Conservation (phyloP, 1,140 invertebrate genomes). For the Pantala flavescens region DNA sequence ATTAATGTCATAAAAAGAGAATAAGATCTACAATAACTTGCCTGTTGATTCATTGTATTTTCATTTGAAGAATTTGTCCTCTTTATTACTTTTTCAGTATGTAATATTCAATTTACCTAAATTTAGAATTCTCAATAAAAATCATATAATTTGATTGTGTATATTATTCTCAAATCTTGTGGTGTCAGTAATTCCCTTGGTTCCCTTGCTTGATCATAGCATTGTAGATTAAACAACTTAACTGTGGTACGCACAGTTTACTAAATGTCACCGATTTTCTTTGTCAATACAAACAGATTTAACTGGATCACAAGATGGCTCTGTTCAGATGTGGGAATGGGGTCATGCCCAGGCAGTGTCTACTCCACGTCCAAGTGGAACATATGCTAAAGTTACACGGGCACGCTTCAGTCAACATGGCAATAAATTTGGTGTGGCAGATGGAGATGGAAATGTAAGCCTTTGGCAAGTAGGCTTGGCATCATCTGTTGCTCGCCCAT, state of each 20-base stretch:
- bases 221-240: no score
- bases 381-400: slow-evolving; percentile 91
- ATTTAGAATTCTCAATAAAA: not conserved
- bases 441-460: slow-evolving; percentile 82
- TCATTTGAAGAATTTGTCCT: no score
- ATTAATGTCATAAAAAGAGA: no score
- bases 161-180: no score
- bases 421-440: slow-evolving; percentile 95
- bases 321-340: slow-evolving; percentile 97
- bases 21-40: no score
- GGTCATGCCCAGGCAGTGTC: slow-evolving; percentile 82
- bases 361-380: slow-evolving; percentile 76
- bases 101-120: slow-evolving; percentile 23
- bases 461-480: slow-evolving; percentile 81
- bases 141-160: not conserved
- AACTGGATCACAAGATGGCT: slow-evolving; percentile 94
- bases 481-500: slow-evolving; percentile 72
- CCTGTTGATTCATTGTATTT: no score
- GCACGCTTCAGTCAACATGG: slow-evolving; percentile 92
- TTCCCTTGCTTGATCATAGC: no score
- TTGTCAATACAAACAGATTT: slow-evolving; percentile 51
- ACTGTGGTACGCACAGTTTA: no score
- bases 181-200: no score
- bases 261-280: no score
- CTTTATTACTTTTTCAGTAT: no score